phyloP scores from a whole-genome alignment of 2,888 invertebrate genomes.

The Empis stercorea region DNA sequence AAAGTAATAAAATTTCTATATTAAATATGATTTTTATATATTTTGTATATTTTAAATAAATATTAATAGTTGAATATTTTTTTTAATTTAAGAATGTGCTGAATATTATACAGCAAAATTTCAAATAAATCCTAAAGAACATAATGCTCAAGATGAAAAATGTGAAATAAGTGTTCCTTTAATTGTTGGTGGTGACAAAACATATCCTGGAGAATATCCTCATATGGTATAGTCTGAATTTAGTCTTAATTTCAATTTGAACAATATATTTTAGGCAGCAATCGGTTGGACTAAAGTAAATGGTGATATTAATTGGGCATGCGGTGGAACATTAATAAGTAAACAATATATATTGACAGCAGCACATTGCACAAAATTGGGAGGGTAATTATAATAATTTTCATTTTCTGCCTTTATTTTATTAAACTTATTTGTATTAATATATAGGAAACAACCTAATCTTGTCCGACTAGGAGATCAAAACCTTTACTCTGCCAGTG shows the following conservation, averaged over 20 bases:
- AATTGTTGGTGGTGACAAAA: slow-evolving; percentile 42
- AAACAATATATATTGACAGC: slow-evolving; percentile 42
- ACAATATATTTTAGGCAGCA: slow-evolving; percentile 19
- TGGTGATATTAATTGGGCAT: slow-evolving; percentile 26
- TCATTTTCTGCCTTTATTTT: not conserved
- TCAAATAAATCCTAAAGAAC: slow-evolving; percentile 5
- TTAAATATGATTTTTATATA: not conserved
- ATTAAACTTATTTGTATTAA: slow-evolving; percentile 2
- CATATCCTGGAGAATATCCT: slow-evolving; percentile 40
- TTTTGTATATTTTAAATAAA: too few relatives aligned
- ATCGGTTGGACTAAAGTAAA: slow-evolving; percentile 29
- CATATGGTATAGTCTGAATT: slow-evolving; percentile 43
- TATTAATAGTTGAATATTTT: too few relatives aligned
- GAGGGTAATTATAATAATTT: slow-evolving; percentile 18
- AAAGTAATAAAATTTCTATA: slow-evolving; percentile 19
- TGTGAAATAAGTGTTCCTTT: slow-evolving; percentile 36
- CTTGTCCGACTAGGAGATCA: slow-evolving; percentile 41
- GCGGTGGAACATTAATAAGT: slow-evolving; percentile 38
- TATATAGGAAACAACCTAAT: slow-evolving; percentile 37
- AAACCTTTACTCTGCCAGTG: slow-evolving; percentile 32
- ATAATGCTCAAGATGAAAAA: slow-evolving; percentile 13
- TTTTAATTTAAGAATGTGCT: slow-evolving; percentile 45
- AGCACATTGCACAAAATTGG: slow-evolving; percentile 39
- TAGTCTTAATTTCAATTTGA: not conserved
- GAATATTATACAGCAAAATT: slow-evolving; percentile 37